Percentiles rank a stretch among this genome's conserved stretches.
Evolutionary conservation across 2,113 vertebrate genomes (phyloP).

Genomic region (Sylvia atricapilla): DNA sequence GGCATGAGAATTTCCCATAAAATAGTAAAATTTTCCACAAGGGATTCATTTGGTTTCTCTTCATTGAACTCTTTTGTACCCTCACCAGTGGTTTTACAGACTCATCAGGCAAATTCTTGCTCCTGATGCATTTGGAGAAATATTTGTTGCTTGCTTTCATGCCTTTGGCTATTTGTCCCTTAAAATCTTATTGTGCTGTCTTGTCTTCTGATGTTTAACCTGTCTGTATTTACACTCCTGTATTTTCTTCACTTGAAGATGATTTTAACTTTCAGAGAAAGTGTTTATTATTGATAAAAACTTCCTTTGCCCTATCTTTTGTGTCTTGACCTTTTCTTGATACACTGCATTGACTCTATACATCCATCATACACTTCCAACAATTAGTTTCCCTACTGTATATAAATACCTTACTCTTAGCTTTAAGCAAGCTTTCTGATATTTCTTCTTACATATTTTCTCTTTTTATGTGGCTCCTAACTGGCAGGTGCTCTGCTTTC

Average conservation of each 20-base stretch:
- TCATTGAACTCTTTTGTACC: not conserved
- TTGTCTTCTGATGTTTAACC: not conserved
- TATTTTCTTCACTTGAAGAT: not conserved
- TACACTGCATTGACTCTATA: not conserved
- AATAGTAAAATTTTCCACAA: not conserved
- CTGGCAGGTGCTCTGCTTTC: not conserved
- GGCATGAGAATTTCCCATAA: not conserved
- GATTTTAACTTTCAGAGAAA: not conserved
- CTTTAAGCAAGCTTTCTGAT: not conserved
- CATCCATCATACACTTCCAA: not conserved
- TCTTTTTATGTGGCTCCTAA: not conserved
- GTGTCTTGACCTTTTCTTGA: not conserved
- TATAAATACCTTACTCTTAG: not conserved
- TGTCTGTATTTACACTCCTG: not conserved
- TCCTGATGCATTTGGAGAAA: not conserved
- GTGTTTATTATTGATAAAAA: not conserved
- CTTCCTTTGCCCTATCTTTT: not conserved
- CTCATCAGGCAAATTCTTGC: not conserved
- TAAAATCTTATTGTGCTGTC: not conserved
- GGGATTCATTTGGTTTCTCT: not conserved
- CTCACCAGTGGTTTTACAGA: not conserved
- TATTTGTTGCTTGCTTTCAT: not conserved
- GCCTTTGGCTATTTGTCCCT: not conserved
- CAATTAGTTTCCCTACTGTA: not conserved
- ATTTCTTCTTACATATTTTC: not conserved